phyloP scores from a whole-genome alignment of 2,113 vertebrate genomes.

The Helogale parvula region DNA sequence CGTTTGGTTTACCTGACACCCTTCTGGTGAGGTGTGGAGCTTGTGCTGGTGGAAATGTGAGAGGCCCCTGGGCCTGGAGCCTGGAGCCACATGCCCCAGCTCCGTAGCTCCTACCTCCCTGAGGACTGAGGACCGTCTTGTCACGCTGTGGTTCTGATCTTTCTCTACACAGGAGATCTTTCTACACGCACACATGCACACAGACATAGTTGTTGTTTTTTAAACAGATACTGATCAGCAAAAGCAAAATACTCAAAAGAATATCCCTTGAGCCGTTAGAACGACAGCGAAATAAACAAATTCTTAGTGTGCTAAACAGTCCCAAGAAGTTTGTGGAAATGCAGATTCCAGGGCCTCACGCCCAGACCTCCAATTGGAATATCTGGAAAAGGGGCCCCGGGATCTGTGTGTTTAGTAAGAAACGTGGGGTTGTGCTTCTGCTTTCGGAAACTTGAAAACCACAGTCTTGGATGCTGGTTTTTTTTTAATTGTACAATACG shows the following conservation, averaged over 20 bases:
- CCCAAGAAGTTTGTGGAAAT: background rate
- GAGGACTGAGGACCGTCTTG: background rate
- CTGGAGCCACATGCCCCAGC: background rate
- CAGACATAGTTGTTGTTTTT: background rate
- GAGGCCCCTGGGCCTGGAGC: constrained; percentile 59
- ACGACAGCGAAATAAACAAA: background rate
- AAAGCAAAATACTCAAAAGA: constrained; percentile 14
- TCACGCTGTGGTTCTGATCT: background rate
- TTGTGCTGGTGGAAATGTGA: constrained; percentile 67
- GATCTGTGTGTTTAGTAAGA: background rate
- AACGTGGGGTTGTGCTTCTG: background rate
- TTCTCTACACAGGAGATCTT: background rate
- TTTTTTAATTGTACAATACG: background rate
- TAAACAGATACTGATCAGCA: background rate
- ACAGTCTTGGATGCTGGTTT: background rate
- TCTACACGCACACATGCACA: too few relatives aligned
- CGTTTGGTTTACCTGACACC: constrained; percentile 38
- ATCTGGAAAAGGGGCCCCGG: background rate
- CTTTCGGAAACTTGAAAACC: background rate
- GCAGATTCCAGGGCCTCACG: background rate
- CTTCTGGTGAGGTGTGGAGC: constrained; percentile 46
- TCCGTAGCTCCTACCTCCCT: background rate
- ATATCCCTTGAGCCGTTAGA: background rate
- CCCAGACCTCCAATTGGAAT: background rate
- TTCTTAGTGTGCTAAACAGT: background rate